phyloP scores from a whole-genome alignment of 2,888 invertebrate species.

The Tetheella fluctuosa region DNA sequence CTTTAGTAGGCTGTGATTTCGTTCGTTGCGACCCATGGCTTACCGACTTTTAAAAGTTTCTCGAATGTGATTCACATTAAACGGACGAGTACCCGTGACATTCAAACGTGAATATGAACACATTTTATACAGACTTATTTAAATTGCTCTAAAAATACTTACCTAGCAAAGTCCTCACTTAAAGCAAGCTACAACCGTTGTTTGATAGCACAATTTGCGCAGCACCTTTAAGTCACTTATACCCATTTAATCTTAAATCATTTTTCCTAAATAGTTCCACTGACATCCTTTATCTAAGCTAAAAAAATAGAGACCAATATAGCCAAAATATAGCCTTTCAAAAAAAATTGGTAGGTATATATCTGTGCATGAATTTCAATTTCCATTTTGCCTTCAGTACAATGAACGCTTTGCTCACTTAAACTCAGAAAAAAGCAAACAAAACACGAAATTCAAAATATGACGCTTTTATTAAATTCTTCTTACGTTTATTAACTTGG shows the following conservation, averaged over 20 bases:
- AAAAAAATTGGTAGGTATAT: constrained; percentile 12
- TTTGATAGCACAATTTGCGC: background rate
- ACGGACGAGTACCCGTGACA: constrained; percentile 43
- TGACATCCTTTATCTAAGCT: too few species aligned
- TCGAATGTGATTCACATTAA: constrained; percentile 65
- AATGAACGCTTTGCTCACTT: constrained; percentile 10
- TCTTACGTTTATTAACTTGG: constrained; percentile 71
- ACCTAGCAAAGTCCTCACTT: background rate
- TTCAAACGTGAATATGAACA: constrained; percentile 36
- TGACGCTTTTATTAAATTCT: constrained; percentile 81
- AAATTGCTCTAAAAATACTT: background rate
- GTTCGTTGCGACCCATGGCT: constrained; percentile 64
- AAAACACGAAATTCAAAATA: constrained; percentile 57
- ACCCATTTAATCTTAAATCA: background rate
- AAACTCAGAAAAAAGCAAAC: constrained; percentile 20
- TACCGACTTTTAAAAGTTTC: constrained; percentile 75
- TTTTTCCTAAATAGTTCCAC: background rate
- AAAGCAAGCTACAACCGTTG: background rate
- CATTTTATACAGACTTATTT: constrained; percentile 14
- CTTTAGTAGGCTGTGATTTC: constrained; percentile 80
- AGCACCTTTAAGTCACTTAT: background rate
- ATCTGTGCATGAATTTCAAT: background rate
- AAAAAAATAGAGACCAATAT: background rate
- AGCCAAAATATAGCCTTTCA: constrained; percentile 15
- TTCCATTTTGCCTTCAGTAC: background rate